phyloP scores from a whole-genome alignment of 2,888 invertebrate species.

The Drosophila glabriapex region DNA sequence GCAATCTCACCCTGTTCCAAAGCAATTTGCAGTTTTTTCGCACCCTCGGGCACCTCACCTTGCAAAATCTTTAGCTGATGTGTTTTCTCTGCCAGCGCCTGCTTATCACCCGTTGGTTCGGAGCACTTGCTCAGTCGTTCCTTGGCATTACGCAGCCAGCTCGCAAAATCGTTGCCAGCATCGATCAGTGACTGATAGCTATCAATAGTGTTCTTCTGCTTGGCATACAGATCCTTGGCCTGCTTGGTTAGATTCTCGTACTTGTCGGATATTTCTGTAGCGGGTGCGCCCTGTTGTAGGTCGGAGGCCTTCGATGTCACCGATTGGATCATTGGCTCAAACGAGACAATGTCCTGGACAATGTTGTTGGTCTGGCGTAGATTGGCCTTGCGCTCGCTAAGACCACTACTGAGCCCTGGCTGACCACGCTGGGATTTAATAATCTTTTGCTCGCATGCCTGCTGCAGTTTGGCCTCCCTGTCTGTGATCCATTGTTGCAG shows the following conservation, averaged over 20 bases:
- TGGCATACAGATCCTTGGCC: conserved; percentile 95
- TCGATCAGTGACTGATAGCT: conserved; percentile 97
- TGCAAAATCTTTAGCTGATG: conserved; percentile 93
- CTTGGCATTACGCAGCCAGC: conserved; percentile 96
- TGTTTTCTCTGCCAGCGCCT: conserved; percentile 93
- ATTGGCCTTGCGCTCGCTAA: conserved; percentile 95
- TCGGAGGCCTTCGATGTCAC: conserved; percentile 97
- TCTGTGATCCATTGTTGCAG: conserved; percentile 97
- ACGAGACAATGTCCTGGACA: conserved; percentile 98
- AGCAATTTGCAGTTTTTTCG: conserved; percentile 92
- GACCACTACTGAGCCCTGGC: conserved; percentile 91
- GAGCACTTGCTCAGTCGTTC: conserved; percentile 96
- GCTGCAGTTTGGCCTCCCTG: conserved; percentile 95
- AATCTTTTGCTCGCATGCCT: conserved; percentile 94
- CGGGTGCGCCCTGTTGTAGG: conserved; percentile 95
- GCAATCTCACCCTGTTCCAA: conserved; percentile 94
- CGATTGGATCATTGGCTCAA: conserved; percentile 98
- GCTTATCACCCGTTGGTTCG: conserved; percentile 96
- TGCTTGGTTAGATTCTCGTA: conserved; percentile 96
- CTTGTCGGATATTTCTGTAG: conserved; percentile 95
- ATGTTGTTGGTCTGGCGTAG: conserved; percentile 96
- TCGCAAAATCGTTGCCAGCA: conserved; percentile 95
- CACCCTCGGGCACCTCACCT: conserved; percentile 93
- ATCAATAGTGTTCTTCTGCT: conserved; percentile 95
- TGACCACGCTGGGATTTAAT: conserved; percentile 92